Conservation (phyloP, 2,113 vertebrate species). For the Calonectris borealis region DNA sequence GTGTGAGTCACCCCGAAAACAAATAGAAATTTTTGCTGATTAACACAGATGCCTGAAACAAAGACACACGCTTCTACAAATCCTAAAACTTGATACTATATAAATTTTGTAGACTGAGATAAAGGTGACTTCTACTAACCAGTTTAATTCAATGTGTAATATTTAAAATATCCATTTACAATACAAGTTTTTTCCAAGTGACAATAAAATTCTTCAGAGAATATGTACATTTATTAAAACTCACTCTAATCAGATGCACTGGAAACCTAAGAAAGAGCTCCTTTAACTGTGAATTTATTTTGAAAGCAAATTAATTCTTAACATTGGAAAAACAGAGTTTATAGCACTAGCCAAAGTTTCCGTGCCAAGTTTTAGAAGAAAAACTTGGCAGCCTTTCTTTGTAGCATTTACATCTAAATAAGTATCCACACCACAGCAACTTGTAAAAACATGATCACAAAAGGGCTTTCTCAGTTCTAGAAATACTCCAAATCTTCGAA, state of each 20-base stretch:
- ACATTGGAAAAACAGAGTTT: slow-evolving; percentile 8
- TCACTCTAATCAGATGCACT: neutral
- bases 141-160: neutral
- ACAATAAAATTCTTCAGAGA: neutral
- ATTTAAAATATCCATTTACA: neutral
- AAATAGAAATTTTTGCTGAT: neutral
- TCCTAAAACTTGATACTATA: neutral
- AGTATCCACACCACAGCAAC: neutral
- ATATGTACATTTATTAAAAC: neutral
- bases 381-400: slow-evolving; percentile 21
- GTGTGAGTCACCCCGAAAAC: neutral
- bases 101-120: neutral
- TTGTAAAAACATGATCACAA: slow-evolving; percentile 45
- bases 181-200: neutral
- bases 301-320: slow-evolving; percentile 1
- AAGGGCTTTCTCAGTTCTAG: slow-evolving; percentile 28
- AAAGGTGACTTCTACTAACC: neutral
- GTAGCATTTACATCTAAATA: slow-evolving; percentile 41
- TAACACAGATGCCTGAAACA: neutral
- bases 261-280: neutral
- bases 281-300: neutral
- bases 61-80: neutral
- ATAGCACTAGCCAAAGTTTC: neutral
- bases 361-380: neutral
- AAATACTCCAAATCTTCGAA: slow-evolving; percentile 11